A percentile compares a stretch with the other conserved stretches of the same genome.
phyloP scores from a whole-genome alignment of 1,140 invertebrate genomes.

The Bombus fervidus region DNA sequence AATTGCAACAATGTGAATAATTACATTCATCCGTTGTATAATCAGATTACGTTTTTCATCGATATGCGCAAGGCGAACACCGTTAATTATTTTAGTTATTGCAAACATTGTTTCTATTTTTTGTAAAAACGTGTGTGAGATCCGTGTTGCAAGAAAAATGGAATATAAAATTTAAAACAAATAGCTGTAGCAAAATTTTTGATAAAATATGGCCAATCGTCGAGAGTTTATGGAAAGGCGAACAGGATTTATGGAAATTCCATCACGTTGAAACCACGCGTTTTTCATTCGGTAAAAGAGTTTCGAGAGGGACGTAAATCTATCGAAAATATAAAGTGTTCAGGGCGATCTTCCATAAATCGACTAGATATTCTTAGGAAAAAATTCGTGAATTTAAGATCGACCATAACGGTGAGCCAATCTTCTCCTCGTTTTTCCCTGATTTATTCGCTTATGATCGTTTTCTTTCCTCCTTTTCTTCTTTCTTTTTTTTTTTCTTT shows the following conservation, averaged over 20 bases:
- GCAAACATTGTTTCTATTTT: not conserved
- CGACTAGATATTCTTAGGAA: not conserved
- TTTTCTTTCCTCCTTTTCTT: not conserved
- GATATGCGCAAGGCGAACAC: not conserved
- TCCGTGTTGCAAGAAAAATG: not conserved
- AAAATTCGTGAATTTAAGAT: not conserved
- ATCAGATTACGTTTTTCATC: not conserved
- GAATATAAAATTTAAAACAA: not conserved
- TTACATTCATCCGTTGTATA: not conserved
- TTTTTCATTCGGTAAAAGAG: not conserved
- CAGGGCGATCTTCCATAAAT: not conserved
- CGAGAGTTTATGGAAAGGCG: not conserved
- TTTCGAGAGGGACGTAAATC: not conserved
- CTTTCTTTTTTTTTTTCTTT: not conserved
- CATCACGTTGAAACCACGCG: not conserved
- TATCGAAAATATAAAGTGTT: not conserved
- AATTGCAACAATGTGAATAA: not conserved
- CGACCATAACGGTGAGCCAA: not conserved
- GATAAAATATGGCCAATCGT: not conserved
- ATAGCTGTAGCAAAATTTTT: not conserved
- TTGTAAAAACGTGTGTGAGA: no score
- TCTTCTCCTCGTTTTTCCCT: no score
- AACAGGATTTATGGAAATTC: not conserved
- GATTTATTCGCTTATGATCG: not conserved
- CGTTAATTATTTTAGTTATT: not conserved